These are phyloP conservation scores for Trochalopteron elliotii DNA, from an alignment of 2,113 vertebrate genomes.

Conservation along the genomic window DNA sequence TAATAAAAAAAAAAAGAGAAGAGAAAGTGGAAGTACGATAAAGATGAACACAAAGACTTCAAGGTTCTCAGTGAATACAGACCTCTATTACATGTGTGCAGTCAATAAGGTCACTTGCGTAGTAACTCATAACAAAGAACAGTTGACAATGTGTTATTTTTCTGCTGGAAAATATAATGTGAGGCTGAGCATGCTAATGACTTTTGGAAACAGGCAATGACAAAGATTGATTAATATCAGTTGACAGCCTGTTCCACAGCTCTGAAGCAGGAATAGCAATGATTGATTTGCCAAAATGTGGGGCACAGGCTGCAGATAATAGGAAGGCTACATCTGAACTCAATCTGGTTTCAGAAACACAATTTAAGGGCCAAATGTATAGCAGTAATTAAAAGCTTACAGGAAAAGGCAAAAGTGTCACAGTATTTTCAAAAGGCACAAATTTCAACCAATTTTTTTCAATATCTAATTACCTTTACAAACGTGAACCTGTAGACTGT, in stretches of 20 bases:
- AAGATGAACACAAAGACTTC: background rate
- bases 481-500: background rate
- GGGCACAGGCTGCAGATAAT: slow-evolving; percentile 33
- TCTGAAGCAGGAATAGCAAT: slow-evolving; percentile 38
- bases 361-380: background rate
- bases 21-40: background rate
- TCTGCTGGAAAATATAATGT: slow-evolving; percentile 54
- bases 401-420: background rate
- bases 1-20: background rate
- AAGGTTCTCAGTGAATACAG: background rate
- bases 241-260: slow-evolving; percentile 62
- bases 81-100: background rate
- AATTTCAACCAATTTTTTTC: background rate
- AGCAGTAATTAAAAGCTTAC: background rate
- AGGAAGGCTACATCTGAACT: slow-evolving; percentile 36
- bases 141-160: slow-evolving; percentile 60
- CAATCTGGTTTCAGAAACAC: slow-evolving; percentile 3
- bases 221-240: slow-evolving; percentile 69
- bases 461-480: background rate
- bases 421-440: background rate
- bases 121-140: slow-evolving; percentile 43
- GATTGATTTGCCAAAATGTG: slow-evolving; percentile 68
- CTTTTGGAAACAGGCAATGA: slow-evolving; percentile 55
- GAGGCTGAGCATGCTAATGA: slow-evolving; percentile 65
- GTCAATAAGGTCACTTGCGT: slow-evolving; percentile 41